Evolutionary conservation across 2,113 vertebrate species (phyloP).

Genomic region (Tragelaphus scriptus): DNA sequence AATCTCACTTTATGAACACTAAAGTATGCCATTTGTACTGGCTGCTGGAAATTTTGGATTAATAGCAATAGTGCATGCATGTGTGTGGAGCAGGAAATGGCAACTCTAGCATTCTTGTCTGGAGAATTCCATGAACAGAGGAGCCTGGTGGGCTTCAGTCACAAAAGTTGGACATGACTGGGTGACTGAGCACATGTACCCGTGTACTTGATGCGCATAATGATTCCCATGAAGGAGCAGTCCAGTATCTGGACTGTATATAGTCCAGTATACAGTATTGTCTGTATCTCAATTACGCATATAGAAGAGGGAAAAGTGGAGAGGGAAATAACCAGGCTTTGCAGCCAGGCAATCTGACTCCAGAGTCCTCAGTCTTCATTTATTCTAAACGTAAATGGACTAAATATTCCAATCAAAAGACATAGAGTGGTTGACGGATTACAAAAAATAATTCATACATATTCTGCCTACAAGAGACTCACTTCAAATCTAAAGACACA

Average conservation of each 20-base stretch:
- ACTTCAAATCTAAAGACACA: neutral
- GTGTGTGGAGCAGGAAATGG: neutral
- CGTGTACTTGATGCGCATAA: neutral
- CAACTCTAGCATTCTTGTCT: neutral
- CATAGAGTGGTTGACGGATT: neutral
- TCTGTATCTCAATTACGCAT: neutral
- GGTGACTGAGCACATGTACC: rapidly evolving
- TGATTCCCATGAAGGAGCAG: neutral
- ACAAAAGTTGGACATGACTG: neutral
- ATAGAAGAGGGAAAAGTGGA: neutral
- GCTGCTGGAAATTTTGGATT: neutral
- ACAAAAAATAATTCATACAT: neutral
- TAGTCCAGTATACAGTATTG: too few relatives aligned
- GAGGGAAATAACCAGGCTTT: neutral
- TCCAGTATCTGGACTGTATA: too few relatives aligned
- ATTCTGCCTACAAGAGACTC: neutral
- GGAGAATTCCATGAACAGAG: neutral
- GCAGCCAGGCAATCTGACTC: rapidly evolving
- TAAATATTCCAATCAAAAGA: neutral
- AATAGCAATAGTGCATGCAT: neutral
- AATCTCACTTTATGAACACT: too few relatives aligned
- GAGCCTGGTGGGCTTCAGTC: neutral
- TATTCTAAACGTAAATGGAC: neutral
- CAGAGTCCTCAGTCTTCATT: neutral
- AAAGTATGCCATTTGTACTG: neutral